These are phyloP conservation scores for Phrynocephalus guinanensis DNA, from an alignment of 2,797 vertebrate species.

Conservation along the genomic window DNA sequence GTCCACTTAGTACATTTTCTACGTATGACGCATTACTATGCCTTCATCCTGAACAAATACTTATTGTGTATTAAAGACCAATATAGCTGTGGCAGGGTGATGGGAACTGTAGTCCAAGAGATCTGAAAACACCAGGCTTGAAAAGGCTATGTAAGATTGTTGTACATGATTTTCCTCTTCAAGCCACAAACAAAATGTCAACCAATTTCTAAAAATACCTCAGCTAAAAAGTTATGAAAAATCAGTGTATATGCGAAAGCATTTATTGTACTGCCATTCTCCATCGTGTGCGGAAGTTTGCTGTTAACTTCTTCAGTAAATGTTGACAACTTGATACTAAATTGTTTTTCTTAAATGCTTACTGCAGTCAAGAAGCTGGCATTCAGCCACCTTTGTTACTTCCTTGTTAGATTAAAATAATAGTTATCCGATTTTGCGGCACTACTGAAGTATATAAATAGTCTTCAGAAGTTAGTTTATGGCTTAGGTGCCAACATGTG, in stretches of 20 bases:
- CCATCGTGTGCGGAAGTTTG: slow-evolving; percentile 42
- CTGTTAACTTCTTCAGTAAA: slow-evolving; percentile 61
- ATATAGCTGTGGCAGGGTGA: too few relatives aligned
- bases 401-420: slow-evolving; percentile 40
- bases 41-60: too few relatives aligned
- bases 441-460: slow-evolving; percentile 38
- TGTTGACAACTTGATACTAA: slow-evolving; percentile 61
- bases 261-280: not conserved
- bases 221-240: not conserved
- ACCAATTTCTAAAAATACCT: slow-evolving; percentile 11
- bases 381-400: slow-evolving; percentile 52
- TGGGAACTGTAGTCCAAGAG: too few relatives aligned
- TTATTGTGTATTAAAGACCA: too few relatives aligned
- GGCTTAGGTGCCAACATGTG: slow-evolving; percentile 18
- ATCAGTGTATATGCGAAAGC: not conserved
- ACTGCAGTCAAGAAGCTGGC: slow-evolving; percentile 58
- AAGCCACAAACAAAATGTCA: not conserved
- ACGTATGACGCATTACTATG: too few relatives aligned
- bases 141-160: too few relatives aligned
- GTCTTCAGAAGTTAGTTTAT: slow-evolving; percentile 29
- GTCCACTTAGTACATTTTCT: too few relatives aligned
- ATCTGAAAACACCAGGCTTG: too few relatives aligned
- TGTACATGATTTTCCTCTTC: not conserved
- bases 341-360: slow-evolving; percentile 60
- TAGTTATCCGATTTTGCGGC: slow-evolving; percentile 37